A percentile compares a stretch with the other conserved stretches of the same genome.
phyloP scores from a whole-genome alignment of 2,797 vertebrate genomes.

The Arnoldichthys spilopterus region DNA sequence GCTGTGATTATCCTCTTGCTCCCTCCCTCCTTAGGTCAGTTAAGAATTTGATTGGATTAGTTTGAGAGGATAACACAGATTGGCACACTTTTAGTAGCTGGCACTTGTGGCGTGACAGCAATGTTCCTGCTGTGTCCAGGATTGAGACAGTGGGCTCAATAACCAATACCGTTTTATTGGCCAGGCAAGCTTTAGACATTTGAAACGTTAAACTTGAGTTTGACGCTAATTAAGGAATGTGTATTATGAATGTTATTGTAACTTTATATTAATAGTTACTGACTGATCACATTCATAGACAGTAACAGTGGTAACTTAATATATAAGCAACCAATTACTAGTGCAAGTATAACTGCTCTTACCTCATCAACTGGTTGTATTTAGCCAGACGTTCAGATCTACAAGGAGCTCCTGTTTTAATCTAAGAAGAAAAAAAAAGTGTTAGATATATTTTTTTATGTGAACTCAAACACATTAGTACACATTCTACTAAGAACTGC shows the following conservation, averaged over 20 bases:
- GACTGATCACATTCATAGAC: not conserved
- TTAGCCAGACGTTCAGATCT: conserved; percentile 94
- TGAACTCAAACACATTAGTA: not conserved
- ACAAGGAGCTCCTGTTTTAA: conserved; percentile 94
- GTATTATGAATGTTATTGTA: no score
- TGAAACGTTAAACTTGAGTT: no score
- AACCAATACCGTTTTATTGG: not conserved
- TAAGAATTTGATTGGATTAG: conserved; percentile 20
- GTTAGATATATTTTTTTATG: not conserved
- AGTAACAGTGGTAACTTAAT: not conserved
- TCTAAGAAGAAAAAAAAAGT: conserved; percentile 71
- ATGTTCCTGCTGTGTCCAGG: not conserved
- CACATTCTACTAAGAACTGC: not conserved
- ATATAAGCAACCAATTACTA: not conserved
- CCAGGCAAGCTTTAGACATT: not conserved
- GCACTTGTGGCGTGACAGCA: conserved; percentile 14
- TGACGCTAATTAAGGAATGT: no score
- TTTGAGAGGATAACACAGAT: conserved; percentile 28
- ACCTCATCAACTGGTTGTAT: conserved; percentile 97
- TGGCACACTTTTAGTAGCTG: conserved; percentile 1
- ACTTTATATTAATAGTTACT: no score
- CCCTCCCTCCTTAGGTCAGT: not conserved
- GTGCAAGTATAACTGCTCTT: conserved; percentile 57
- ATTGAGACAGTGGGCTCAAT: not conserved
- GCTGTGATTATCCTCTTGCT: not conserved